Evolutionary conservation across 2,888 invertebrate genomes (phyloP).

Genomic region (Apomyelois bistriatella): DNA sequence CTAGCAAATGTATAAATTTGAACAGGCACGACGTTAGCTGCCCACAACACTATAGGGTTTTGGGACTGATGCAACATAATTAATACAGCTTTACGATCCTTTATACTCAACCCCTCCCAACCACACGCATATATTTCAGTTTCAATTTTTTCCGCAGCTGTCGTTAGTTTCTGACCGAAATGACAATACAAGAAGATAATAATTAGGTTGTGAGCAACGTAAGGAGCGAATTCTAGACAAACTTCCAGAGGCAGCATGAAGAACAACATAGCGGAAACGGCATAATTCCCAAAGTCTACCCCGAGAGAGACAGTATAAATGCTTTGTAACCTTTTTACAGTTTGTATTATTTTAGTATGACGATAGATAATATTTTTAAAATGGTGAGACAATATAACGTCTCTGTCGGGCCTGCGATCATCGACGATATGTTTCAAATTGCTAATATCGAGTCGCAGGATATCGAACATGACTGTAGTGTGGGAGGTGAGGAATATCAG

Average conservation of each 20-base stretch:
- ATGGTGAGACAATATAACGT: slow-evolving; percentile 19
- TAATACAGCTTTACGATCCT: slow-evolving; percentile 30
- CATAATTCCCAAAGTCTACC: slow-evolving; percentile 30
- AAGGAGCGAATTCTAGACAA: slow-evolving; percentile 31
- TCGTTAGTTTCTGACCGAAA: slow-evolving; percentile 39
- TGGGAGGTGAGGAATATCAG: slow-evolving; percentile 38
- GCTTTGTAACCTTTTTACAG: slow-evolving; percentile 32
- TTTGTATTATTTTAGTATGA: slow-evolving; percentile 30
- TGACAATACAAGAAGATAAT: slow-evolving; percentile 42
- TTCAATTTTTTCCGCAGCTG: slow-evolving; percentile 39
- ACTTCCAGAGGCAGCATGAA: slow-evolving; percentile 35
- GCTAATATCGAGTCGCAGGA: slow-evolving; percentile 32
- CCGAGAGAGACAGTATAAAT: slow-evolving; percentile 32
- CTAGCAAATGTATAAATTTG: slow-evolving; percentile 37
- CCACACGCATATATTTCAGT: slow-evolving; percentile 38
- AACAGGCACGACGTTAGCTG: slow-evolving; percentile 37
- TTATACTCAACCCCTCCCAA: slow-evolving; percentile 37
- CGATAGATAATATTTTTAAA: slow-evolving; percentile 28
- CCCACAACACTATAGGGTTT: slow-evolving; percentile 35
- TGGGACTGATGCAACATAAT: slow-evolving; percentile 40
- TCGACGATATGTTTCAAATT: slow-evolving; percentile 15
- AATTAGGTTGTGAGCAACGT: slow-evolving; percentile 30
- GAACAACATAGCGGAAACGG: slow-evolving; percentile 35
- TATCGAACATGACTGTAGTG: slow-evolving; percentile 32
- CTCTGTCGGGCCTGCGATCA: neutral